Base-by-base conservation (phyloP, 2,888 invertebrate species). In the Cephus spinipes region DNA sequence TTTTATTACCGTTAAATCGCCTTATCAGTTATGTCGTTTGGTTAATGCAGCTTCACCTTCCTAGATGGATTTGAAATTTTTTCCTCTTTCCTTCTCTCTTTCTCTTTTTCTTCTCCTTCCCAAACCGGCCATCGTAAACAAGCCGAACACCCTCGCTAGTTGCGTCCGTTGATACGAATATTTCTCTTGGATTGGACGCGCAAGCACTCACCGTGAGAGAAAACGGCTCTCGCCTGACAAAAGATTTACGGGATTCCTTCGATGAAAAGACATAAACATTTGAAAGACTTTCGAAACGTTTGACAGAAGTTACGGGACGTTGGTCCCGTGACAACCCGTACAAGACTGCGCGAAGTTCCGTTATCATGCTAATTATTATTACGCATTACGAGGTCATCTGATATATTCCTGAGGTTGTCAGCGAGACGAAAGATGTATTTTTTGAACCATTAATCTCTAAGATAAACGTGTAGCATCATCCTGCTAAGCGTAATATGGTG, bases 301-400 rank as follows among this genome's bases (percentile, higher is more conserved):
- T 71, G 71, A 71, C 71, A 71, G 71, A 32, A 71, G 32, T 23
- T 31, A 71, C 71, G 71, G 33, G 33, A 31, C 80, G 80, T 82
- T 82, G 81, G 76, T 80, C 33, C 69, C 75, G 76, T 32, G 76
- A 74, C 77, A 76, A 74, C 76, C 69, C 76, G 75, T 55, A 55
- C 35, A 75, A 71, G 71, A 77, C 75, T 73, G 75, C 31, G 68
- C 69, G 74, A 77, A 80, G 81, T 83, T 80, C 83, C 82, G 82
- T 83, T 83, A 84, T 81, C 79, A 81, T 79, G 80, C 80, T 81
- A 82, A 83, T 83, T 84, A 81, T 79, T 81, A 81, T 84, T 81
- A 68, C 69, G 77, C 73, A 77, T 36, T 74, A 75, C 79, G 80
- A 82, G 82, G 79, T 79, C 81, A 79, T 77, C 74, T 71, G 77